Base-by-base conservation (phyloP, 2,888 invertebrate genomes). In the Lycia hirtaria region DNA sequence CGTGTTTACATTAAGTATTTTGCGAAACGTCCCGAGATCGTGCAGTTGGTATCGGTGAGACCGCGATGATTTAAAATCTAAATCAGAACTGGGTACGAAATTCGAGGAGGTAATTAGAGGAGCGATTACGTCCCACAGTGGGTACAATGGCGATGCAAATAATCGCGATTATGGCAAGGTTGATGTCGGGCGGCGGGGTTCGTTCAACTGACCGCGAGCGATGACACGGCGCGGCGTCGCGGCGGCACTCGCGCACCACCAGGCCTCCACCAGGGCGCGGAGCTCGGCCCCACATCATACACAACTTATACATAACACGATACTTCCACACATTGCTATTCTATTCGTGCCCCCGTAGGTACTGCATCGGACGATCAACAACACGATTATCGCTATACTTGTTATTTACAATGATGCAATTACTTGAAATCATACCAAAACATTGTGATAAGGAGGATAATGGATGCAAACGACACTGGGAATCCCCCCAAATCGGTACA, bases 191-290 rank as follows among this genome's bases (percentile, higher is more conserved):
- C 81, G 87, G 70, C 81, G 69, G 87, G 91, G 92, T 90, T 91
- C 92, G 91, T 91, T 92, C 87, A 91, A 91, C 92, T 89, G 89
- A 88, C 88, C 86, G 89, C 89, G 91, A 90, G 67, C 92, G 91
- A 92, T 91, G 92, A 91, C 92, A 90, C 91, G 87, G 80, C 82
- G 80, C 81, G 83, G 82, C 86, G 85, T 81, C 88, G 85, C 84
- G 85, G 78, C 87, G 85, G 69, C 74, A 73, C 78, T 6, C 65
- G 72, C 69, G 72, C 69, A 69, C 68, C 71, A 15, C 72, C 67
- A 67, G 67, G 71, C 62, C 67, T 64, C 69, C 62, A 68, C 62
- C 66, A 33, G 43, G 52, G 47, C 48, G 47, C 40, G 38, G 41
- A 35, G 48, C 55, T 48, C 52, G 30, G 19, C 10, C 37, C 24